Evolutionary conservation across 2,113 vertebrate species (phyloP).

Genomic region (Tiliqua scincoides): DNA sequence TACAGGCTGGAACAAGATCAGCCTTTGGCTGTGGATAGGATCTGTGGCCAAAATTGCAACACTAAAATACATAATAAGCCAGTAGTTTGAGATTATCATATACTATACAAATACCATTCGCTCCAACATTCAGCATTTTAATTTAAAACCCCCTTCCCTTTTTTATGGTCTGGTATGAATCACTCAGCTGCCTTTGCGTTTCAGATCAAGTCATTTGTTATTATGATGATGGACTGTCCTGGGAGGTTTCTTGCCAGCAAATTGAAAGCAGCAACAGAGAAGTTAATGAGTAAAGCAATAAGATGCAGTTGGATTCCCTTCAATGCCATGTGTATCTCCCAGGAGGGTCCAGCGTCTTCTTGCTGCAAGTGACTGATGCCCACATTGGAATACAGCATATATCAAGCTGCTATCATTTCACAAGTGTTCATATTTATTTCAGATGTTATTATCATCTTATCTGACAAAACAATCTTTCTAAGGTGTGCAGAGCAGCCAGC

Average conservation of each 20-base stretch:
- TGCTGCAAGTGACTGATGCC: slow-evolving; percentile 22
- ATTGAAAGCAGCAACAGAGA: slow-evolving; percentile 48
- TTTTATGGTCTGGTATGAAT: background rate
- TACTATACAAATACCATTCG: background rate
- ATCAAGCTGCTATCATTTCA: background rate
- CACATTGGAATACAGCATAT: slow-evolving; percentile 1
- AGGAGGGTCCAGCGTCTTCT: slow-evolving; percentile 3
- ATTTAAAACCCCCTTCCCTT: slow-evolving; percentile 30
- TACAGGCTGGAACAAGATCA: background rate
- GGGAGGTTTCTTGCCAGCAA: slow-evolving; percentile 21
- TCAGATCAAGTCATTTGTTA: slow-evolving; percentile 53
- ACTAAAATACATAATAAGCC: background rate
- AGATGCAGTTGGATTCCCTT: slow-evolving; percentile 37
- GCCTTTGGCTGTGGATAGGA: background rate
- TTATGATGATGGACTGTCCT: slow-evolving; percentile 34
- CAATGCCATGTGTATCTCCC: background rate
- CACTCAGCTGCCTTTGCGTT: slow-evolving; percentile 21
- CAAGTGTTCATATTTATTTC: slow-evolving; percentile 13
- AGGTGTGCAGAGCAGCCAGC: slow-evolving; percentile 33
- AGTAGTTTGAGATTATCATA: background rate
- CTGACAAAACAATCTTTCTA: slow-evolving; percentile 38
- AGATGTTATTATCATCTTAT: slow-evolving; percentile 21
- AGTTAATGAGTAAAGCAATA: slow-evolving; percentile 53
- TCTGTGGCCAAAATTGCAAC: background rate
- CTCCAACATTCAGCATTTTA: slow-evolving; percentile 16